Percentiles rank a stretch among this genome's conserved stretches.
These are phyloP conservation scores for Lamprologus speciosus DNA, from an alignment of 2,113 vertebrate species.

Conservation along the genomic window DNA sequence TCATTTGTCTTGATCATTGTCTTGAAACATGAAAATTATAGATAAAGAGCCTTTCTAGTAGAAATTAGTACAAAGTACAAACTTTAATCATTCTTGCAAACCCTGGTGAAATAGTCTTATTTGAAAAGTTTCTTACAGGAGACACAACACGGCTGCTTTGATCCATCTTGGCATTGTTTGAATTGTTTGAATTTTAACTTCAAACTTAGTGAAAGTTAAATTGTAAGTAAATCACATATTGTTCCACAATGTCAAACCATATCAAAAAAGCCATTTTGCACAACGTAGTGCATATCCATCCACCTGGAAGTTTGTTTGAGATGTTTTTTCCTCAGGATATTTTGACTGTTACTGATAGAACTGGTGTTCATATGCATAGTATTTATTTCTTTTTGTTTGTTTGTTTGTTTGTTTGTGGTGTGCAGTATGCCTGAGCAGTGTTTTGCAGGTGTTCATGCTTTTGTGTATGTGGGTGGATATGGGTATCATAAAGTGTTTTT, in stretches of 20 bases:
- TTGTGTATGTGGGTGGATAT: neutral
- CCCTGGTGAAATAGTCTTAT: neutral
- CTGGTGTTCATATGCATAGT: neutral
- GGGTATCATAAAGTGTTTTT: neutral
- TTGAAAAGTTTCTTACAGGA: neutral
- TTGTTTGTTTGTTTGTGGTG: neutral
- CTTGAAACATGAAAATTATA: neutral
- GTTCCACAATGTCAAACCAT: conserved; percentile 45
- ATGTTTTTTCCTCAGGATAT: neutral
- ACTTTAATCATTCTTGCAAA: neutral
- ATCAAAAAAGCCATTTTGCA: conserved; percentile 36
- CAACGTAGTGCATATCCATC: neutral
- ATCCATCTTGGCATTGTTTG: neutral
- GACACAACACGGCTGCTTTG: neutral
- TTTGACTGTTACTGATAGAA: neutral
- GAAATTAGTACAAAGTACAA: neutral
- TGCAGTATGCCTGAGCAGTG: neutral
- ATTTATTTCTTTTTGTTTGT: neutral
- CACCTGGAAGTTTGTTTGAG: conserved; percentile 27
- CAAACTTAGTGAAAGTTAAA: conserved; percentile 36
- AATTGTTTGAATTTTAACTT: conserved; percentile 5
- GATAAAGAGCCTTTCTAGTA: neutral
- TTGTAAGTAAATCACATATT: conserved; percentile 29
- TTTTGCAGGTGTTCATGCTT: neutral
- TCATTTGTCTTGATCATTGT: neutral